Base-by-base conservation (phyloP, 1,140 invertebrate species). In the Drosophila busckii region DNA sequence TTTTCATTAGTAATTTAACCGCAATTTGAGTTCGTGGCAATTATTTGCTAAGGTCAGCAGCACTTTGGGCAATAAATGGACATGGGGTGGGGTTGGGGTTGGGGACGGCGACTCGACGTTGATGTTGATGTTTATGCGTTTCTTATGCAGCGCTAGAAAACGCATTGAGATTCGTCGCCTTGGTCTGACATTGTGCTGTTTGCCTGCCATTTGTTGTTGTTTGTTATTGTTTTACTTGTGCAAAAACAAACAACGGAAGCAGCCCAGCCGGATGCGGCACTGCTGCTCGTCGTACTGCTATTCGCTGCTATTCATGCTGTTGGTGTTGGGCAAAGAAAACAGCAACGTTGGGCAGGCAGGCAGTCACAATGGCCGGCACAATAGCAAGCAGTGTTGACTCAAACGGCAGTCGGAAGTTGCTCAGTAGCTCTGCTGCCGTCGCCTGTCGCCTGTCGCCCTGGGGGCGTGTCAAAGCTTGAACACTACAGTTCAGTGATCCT, bases 131-230 rank as follows among this genome's bases (percentile, higher is more conserved):
- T 19, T 40, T 26, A 15, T 66, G 64, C 63, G 37, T 46, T 26
- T n/a, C n/a, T n/a, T n/a, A n/a, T n/a, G n/a, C n/a, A n/a, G 26
- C 26, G 40, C 45, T 52, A 64, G 60, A 48, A 54, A 42, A 46
- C 19, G 31, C 38, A 13, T 35, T 56, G 41, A 31, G 52, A 64
- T 69, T 75, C 76, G n/a, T 65, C 59, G 54, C 9, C 29, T 9
- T 65, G 48, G 34, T 44, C 41, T 69, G 59, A 75, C 64, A 76
- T 59, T 75, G n/a, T n/a, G n/a, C n/a, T n/a, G 64, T 69, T 76
- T 75, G 64, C 25, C 59, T 41, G 65, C 64, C 60, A 60, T 75
- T 75, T 69, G 70, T 23, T 41, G 45, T 22, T 60, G 13, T 55
- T 61, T 73, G 35, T 75, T 75, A 70, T 69, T 65, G 70, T 70